Conservation (phyloP, 2,888 invertebrate species). For the Diarsia dahlii region DNA sequence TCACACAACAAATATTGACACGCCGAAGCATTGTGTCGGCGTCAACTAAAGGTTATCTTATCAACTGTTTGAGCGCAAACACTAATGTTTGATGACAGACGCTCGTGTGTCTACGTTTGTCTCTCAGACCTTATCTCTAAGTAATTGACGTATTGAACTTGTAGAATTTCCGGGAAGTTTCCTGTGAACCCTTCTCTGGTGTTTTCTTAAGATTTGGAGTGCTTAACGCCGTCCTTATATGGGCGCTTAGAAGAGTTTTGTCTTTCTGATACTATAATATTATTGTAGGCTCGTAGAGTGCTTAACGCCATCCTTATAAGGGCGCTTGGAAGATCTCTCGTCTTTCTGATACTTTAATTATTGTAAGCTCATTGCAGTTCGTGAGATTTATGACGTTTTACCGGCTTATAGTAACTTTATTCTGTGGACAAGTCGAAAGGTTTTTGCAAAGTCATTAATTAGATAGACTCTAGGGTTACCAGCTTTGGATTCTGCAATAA, state of each 20-base stretch:
- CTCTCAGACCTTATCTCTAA: constrained; percentile 81
- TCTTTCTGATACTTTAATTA: not conserved
- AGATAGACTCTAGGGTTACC: not conserved
- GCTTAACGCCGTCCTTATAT: constrained; percentile 31
- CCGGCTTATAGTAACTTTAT: not conserved
- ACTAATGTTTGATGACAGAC: constrained; percentile 87
- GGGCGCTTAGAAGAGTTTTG: constrained; percentile 8
- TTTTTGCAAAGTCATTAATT: not conserved
- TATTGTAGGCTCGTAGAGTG: not conserved
- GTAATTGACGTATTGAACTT: constrained; percentile 86
- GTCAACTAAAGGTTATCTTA: constrained; percentile 88
- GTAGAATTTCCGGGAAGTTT: constrained; percentile 82
- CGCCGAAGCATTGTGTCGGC: constrained; percentile 88
- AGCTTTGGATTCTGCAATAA: not conserved
- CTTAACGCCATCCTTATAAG: constrained; percentile 28
- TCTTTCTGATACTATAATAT: not conserved
- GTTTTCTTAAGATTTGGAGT: constrained; percentile 54
- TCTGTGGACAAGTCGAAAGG: not conserved
- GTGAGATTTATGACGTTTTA: not conserved
- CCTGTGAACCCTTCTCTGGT: constrained; percentile 68
- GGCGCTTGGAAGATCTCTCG: constrained; percentile 12
- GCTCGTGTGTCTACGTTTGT: constrained; percentile 87
- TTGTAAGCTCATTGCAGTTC: not conserved
- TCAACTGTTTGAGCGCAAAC: constrained; percentile 88
- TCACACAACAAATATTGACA: constrained; percentile 87